Base-by-base conservation (phyloP, 2,888 invertebrate genomes). In the Aproaerema taeniolella region DNA sequence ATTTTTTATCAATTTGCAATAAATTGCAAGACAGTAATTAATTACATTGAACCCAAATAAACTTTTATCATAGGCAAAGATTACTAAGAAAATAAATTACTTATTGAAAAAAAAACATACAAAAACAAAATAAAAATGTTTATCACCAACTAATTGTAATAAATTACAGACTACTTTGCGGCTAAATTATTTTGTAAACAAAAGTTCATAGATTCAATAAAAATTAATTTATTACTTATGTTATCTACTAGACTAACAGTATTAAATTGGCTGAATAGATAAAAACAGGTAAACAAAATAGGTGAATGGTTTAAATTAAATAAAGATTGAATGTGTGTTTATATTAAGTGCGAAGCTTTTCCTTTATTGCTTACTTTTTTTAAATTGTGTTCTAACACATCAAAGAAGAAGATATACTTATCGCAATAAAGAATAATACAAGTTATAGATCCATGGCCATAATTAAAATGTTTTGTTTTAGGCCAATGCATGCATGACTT, bases 161-260 rank as follows among this genome's bases (percentile, higher is more conserved):
- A 66, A 73, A 67, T 70, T 64, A 64, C 53, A 61, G 68, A 62
- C 55, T 49, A 47, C 36, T 39, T n/a, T 47, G 58, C 11, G 37
- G 31, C 47, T 39, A 36, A 38, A 25, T 45, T 42, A 39, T 58
- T 65, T 63, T 43, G 52, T 67, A 78, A 80, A 80, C 76, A 78
- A 64, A 67, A 65, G 64, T 63, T 62, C 60, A 58, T 60, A 59
- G 43, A 67, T 65, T 72, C 67, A 71, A 71, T 73, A 66, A 73
- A 66, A 63, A 64, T 48, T 66, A 62, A 75, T 64, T 71, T 67
- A 70, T 72, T 69, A 54, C 55, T 48, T 50, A 8, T 6, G 10
- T 11, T 35, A 35, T 25, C 28, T 28, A 10, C 6, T 9, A 11
- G 14, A n/a, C n/a, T n/a, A n/a, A n/a, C 11, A 2, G 5, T 25